Evolutionary conservation across 1,140 invertebrate species (phyloP).

Genomic region (Cydia splendana): DNA sequence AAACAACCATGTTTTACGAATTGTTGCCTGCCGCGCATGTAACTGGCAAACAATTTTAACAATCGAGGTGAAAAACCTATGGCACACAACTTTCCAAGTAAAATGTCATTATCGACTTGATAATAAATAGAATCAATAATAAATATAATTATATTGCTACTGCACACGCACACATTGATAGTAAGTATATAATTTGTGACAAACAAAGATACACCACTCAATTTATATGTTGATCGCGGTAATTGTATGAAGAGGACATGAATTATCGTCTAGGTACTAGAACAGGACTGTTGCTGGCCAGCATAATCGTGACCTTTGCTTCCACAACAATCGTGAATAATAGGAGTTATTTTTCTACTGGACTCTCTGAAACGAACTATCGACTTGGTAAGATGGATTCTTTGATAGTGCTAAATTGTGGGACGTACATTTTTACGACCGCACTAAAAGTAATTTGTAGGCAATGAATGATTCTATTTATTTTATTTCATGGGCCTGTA

Average conservation of each 20-base stretch:
- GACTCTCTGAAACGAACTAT: background rate
- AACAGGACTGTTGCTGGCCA: background rate
- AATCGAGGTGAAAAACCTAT: no score
- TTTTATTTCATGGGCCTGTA: no score
- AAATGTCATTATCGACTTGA: no score
- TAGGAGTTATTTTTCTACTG: background rate
- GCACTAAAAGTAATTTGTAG: constrained; percentile 14
- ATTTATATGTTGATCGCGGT: constrained; percentile 9
- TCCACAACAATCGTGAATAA: background rate
- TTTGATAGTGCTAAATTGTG: background rate
- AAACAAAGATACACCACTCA: no score
- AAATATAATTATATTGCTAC: no score
- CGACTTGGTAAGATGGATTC: background rate
- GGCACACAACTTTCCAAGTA: no score
- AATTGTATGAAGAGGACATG: background rate
- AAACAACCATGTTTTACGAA: no score
- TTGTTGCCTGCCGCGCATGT: no score
- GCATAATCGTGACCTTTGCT: background rate
- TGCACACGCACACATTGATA: background rate
- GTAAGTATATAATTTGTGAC: background rate
- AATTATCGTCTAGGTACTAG: background rate
- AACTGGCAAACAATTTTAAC: no score
- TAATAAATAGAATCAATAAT: no score
- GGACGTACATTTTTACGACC: constrained; percentile 9
- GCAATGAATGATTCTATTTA: background rate